phyloP scores from a whole-genome alignment of 2,113 vertebrate species.

The Lophius piscatorius region DNA sequence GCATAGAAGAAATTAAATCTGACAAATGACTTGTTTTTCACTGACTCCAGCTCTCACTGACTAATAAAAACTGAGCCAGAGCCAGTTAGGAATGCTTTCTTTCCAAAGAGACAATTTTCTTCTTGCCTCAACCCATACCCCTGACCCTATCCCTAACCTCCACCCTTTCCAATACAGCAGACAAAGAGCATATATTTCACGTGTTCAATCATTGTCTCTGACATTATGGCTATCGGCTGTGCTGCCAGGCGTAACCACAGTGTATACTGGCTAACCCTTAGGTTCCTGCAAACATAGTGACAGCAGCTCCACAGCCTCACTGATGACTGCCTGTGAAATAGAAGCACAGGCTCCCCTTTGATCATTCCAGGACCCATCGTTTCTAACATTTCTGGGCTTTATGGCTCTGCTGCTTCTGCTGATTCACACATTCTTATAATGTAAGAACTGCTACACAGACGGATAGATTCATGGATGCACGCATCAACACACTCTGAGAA shows the following conservation, averaged over 20 bases:
- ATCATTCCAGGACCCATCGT: constrained; percentile 75
- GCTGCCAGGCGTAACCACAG: constrained; percentile 66
- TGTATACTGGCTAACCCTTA: constrained; percentile 54
- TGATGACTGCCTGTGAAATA: constrained; percentile 62
- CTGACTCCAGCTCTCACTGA: constrained; percentile 43
- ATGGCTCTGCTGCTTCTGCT: constrained; percentile 66
- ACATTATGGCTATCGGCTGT: constrained; percentile 73
- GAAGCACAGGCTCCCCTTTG: constrained; percentile 63
- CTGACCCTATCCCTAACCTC: constrained; percentile 71
- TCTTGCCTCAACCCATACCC: constrained; percentile 73
- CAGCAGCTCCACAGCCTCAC: constrained; percentile 52
- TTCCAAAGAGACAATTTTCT: constrained; percentile 73
- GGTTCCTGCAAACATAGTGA: constrained; percentile 49
- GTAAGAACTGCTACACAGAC: constrained; percentile 67
- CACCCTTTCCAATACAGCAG: constrained; percentile 70
- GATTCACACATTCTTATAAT: constrained; percentile 71
- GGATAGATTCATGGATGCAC: constrained; percentile 61
- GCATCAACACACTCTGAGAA: constrained; percentile 6
- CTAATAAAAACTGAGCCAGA: constrained; percentile 56
- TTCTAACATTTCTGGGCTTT: constrained; percentile 75
- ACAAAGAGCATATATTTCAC: constrained; percentile 78
- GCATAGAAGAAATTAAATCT: constrained; percentile 58
- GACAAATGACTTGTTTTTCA: constrained; percentile 69
- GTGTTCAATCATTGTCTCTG: constrained; percentile 75
- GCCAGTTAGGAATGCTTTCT: constrained; percentile 43